phyloP scores from a whole-genome alignment of 2,888 invertebrate species.

The Danaus chrysippus region DNA sequence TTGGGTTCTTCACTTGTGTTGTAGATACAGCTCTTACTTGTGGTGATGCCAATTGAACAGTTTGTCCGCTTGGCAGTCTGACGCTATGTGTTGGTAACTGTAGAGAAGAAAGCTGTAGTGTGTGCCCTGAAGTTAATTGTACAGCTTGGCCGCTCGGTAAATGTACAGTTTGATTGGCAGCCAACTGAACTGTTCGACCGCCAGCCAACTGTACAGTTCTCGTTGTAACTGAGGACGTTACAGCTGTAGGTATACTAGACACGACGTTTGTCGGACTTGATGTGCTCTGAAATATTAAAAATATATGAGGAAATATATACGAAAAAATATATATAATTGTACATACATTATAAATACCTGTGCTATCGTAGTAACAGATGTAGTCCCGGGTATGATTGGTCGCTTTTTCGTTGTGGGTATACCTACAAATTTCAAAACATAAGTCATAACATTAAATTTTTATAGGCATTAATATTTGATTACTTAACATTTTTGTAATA shows the following conservation, averaged over 20 bases:
- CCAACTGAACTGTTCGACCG: constrained; percentile 61
- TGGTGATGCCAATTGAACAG: constrained; percentile 60
- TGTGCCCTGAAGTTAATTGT: constrained; percentile 51
- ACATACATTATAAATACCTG: constrained; percentile 43
- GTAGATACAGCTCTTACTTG: constrained; percentile 56
- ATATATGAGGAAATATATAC: neutral
- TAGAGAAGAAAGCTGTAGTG: constrained; percentile 56
- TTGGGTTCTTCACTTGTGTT: constrained; percentile 43
- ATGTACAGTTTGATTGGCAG: constrained; percentile 55
- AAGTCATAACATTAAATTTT: no score
- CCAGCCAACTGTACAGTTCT: constrained; percentile 62
- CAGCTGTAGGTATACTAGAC: constrained; percentile 48
- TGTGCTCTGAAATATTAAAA: constrained; percentile 45
- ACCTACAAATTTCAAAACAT: constrained; percentile 32
- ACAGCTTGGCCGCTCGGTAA: constrained; percentile 49
- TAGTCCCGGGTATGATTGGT: constrained; percentile 41
- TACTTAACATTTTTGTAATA: no score
- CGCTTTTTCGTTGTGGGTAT: constrained; percentile 54
- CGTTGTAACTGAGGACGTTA: constrained; percentile 47
- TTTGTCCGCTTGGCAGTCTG: constrained; percentile 64
- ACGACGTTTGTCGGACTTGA: constrained; percentile 49
- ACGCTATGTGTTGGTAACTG: constrained; percentile 64
- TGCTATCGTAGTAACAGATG: constrained; percentile 51
- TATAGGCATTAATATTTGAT: no score
- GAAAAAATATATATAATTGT: neutral